Evolutionary conservation across 2,888 invertebrate species (phyloP).

Genomic region (Parnassius orleans): DNA sequence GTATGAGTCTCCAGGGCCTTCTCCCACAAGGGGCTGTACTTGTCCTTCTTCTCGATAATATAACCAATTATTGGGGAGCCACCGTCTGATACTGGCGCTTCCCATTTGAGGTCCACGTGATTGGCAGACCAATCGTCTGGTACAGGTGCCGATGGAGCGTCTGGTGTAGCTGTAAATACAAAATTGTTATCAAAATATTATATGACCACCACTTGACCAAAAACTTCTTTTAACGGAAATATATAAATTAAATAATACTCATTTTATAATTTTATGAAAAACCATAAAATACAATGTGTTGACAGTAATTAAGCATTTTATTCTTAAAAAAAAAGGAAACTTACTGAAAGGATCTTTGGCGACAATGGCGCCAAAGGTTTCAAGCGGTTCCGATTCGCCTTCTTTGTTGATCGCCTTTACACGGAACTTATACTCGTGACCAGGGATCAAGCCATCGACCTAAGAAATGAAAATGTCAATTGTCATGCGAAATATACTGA

Average conservation of each 20-base stretch:
- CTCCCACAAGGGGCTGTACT: conserved; percentile 96
- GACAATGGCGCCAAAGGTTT: conserved; percentile 93
- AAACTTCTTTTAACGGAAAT: no score
- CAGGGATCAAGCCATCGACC: conserved; percentile 93
- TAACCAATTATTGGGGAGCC: conserved; percentile 97
- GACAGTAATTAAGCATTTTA: no score
- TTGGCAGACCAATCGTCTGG: conserved; percentile 96
- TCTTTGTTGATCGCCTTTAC: conserved; percentile 97
- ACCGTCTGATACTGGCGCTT: conserved; percentile 93
- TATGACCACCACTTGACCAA: no score
- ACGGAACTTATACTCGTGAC: conserved; percentile 97
- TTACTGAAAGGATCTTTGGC: conserved; percentile 97
- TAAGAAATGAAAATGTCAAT: conserved; percentile 35
- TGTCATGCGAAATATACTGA: no score
- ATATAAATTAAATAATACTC: no score
- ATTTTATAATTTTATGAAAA: no score
- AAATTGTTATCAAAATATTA: background rate
- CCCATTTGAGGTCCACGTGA: conserved; percentile 95
- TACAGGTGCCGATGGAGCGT: conserved; percentile 94
- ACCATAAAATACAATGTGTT: no score
- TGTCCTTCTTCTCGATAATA: conserved; percentile 95
- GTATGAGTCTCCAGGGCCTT: conserved; percentile 92
- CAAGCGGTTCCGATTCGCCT: conserved; percentile 97
- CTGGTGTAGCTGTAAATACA: conserved; percentile 85
- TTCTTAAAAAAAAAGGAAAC: conserved; percentile 47